Percentiles rank a stretch among this genome's conserved stretches.
Evolutionary conservation across 2,113 vertebrate species (phyloP).

Genomic region (Peromyscus leucopus): DNA sequence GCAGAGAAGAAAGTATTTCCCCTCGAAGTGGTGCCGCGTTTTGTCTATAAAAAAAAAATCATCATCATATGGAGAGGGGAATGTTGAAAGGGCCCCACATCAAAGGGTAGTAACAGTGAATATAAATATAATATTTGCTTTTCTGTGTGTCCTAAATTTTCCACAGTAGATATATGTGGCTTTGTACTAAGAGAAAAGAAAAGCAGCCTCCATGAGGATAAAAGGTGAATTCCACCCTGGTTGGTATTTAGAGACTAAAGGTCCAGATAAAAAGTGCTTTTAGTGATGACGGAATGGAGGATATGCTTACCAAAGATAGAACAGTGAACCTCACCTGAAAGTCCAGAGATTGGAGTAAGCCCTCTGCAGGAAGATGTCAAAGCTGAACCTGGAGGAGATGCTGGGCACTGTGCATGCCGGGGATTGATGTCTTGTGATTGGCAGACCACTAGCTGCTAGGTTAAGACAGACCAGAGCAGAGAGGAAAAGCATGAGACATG

Average conservation of each 20-base stretch:
- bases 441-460: neutral
- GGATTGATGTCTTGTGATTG: neutral
- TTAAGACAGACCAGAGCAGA: conserved; percentile 23
- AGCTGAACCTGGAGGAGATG: neutral
- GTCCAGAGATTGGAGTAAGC: neutral
- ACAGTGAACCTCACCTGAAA: neutral
- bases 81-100: neutral
- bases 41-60: conserved; percentile 17
- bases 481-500: neutral
- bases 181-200: conserved; percentile 22
- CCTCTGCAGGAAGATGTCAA: neutral
- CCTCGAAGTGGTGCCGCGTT: neutral
- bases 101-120: neutral
- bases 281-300: neutral
- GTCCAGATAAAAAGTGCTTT: neutral
- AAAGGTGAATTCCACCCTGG: neutral
- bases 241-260: conserved; percentile 17
- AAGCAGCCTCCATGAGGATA: neutral
- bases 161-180: neutral
- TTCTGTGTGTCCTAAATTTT: conserved; percentile 1
- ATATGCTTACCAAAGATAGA: conserved; percentile 28
- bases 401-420: no score
- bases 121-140: neutral
- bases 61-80: neutral
- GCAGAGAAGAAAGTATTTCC: neutral